These are phyloP conservation scores for Ahaetulla prasina DNA, from an alignment of 2,113 vertebrate genomes.

Conservation along the genomic window DNA sequence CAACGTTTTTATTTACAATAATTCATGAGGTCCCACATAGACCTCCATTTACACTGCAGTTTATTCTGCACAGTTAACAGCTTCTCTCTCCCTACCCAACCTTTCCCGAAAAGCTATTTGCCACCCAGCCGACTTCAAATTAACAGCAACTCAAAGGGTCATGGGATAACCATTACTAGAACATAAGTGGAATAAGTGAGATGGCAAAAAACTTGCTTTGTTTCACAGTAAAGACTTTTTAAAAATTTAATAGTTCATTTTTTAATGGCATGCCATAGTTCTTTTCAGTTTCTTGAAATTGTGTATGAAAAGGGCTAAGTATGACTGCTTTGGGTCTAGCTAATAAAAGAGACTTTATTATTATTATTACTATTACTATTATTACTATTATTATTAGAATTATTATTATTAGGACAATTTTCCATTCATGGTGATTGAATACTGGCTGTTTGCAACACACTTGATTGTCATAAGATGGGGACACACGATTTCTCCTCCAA, in stretches of 20 bases:
- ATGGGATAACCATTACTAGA: not conserved
- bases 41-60: not conserved
- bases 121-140: not conserved
- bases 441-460: not conserved
- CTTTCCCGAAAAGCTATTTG: not conserved
- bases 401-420: too few relatives aligned
- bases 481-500: not conserved
- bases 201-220: not conserved
- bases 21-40: not conserved
- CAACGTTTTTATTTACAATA: not conserved
- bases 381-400: too few relatives aligned
- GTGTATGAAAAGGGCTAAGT: not conserved
- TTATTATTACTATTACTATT: too few relatives aligned
- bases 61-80: not conserved
- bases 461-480: not conserved
- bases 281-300: not conserved
- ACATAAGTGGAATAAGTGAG: not conserved
- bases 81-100: not conserved
- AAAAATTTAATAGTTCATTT: not conserved
- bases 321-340: not conserved
- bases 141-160: not conserved
- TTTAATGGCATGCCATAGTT: not conserved
- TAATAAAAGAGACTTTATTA: not conserved
- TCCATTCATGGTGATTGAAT: not conserved
- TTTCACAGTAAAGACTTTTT: not conserved